Evolutionary conservation across 2,888 invertebrate species (phyloP).

Genomic region (Drosophila mettleri): DNA sequence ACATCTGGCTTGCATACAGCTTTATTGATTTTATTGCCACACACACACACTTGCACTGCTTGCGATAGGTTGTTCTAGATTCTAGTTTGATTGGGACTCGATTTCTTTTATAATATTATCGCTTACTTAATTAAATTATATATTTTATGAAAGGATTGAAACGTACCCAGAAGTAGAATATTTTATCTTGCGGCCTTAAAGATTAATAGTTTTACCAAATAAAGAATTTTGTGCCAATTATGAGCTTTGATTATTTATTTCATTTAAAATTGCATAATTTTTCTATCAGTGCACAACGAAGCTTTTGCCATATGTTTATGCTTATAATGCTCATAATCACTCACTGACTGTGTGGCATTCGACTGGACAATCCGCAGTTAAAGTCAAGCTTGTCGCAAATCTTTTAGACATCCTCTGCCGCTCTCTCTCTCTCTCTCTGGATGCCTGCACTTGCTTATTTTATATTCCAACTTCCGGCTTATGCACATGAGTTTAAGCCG

Average conservation of each 20-base stretch:
- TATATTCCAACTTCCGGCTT: constrained; percentile 77
- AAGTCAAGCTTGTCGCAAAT: constrained; percentile 64
- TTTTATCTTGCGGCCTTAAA: no score
- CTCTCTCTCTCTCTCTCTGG: constrained; percentile 1
- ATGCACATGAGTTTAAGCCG: constrained; percentile 80
- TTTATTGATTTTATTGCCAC: constrained; percentile 51
- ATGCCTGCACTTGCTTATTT: constrained; percentile 69
- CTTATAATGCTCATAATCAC: no score
- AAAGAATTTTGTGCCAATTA: not conserved
- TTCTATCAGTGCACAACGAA: constrained; percentile 3
- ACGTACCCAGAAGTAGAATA: no score
- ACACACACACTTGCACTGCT: not conserved
- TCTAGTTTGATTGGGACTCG: not conserved
- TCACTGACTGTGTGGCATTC: constrained; percentile 34
- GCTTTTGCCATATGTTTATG: constrained; percentile 39
- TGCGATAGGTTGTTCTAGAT: not conserved
- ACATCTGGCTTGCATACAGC: constrained; percentile 42
- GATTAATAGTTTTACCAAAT: no score
- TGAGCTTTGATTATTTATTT: no score
- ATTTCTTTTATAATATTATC: not conserved
- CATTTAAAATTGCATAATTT: no score
- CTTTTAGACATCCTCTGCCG: constrained; percentile 36
- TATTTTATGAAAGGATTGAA: no score
- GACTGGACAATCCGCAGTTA: constrained; percentile 14
- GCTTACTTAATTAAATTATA: not conserved